Conservation (phyloP, 2,888 invertebrate genomes). For the Agrochola lota region DNA sequence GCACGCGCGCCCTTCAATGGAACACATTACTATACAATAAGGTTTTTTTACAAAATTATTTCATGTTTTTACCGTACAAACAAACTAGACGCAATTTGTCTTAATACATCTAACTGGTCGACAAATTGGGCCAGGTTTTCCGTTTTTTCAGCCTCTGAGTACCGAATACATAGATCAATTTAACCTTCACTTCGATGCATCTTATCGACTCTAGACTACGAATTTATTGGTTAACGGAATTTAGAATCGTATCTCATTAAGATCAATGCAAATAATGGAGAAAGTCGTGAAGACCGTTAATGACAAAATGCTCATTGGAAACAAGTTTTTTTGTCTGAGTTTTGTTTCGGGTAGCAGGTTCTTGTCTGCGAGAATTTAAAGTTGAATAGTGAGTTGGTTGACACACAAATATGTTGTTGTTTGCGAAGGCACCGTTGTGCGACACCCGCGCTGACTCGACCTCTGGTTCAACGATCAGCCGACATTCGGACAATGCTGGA, state of each 20-base stretch:
- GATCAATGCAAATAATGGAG: slow-evolving; percentile 59
- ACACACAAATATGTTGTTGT: slow-evolving; percentile 66
- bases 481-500: slow-evolving; percentile 75
- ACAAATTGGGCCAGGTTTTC: slow-evolving; percentile 41
- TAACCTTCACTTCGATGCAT: slow-evolving; percentile 13
- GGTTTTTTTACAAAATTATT: slow-evolving; percentile 42
- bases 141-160: slow-evolving; percentile 22
- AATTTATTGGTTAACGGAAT: slow-evolving; percentile 39
- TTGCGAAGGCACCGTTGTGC: slow-evolving; percentile 78
- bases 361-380: slow-evolving; percentile 67
- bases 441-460: slow-evolving; percentile 71
- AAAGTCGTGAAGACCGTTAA: slow-evolving; percentile 64
- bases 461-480: slow-evolving; percentile 69
- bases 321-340: slow-evolving; percentile 66
- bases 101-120: slow-evolving; percentile 17
- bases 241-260: slow-evolving; percentile 38
- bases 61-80: slow-evolving; percentile 36
- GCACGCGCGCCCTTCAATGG: slow-evolving; percentile 65
- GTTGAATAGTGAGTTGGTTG: slow-evolving; percentile 67
- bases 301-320: slow-evolving; percentile 54
- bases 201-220: background rate
- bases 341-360: slow-evolving; percentile 51
- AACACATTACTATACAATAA: slow-evolving; percentile 45
- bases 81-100: slow-evolving; percentile 29
- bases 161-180: slow-evolving; percentile 3